Evolutionary conservation across 2,113 vertebrate species (phyloP).

Genomic region (Gnathonemus longibarbis): DNA sequence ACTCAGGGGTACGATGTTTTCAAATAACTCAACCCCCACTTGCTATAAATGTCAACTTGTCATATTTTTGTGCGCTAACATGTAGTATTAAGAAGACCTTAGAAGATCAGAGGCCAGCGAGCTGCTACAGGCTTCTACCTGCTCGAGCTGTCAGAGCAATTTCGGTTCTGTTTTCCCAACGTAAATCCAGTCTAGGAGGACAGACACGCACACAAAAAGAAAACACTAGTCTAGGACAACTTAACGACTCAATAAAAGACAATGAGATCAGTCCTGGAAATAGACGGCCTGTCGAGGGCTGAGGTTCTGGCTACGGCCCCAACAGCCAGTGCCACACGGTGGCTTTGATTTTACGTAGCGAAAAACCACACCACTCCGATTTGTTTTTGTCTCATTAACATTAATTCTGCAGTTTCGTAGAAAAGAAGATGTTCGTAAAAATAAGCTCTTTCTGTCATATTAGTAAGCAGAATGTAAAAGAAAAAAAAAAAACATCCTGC

Average conservation of each 20-base stretch:
- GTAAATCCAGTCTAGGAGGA: background rate
- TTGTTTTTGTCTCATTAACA: background rate
- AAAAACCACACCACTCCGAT: background rate
- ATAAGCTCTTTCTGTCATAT: background rate
- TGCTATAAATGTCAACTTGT: background rate
- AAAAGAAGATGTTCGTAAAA: background rate
- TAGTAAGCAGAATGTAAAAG: background rate
- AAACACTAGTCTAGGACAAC: conserved; percentile 12
- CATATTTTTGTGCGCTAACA: background rate
- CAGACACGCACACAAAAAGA: background rate
- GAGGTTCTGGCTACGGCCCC: background rate
- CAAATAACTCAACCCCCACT: background rate
- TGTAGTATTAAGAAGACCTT: background rate
- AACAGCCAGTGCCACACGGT: background rate
- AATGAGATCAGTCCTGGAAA: conserved; percentile 25
- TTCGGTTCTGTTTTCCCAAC: background rate
- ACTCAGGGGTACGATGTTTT: background rate
- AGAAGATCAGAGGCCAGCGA: background rate
- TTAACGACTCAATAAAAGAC: conserved; percentile 25
- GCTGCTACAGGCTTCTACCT: conserved; percentile 2
- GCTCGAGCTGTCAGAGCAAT: background rate
- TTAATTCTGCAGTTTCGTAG: background rate
- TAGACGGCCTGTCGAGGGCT: background rate
- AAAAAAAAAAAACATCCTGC: background rate
- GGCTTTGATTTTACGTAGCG: background rate